These are phyloP conservation scores for Watersipora subatra DNA, from an alignment of 1,140 invertebrate species.

Conservation along the genomic window DNA sequence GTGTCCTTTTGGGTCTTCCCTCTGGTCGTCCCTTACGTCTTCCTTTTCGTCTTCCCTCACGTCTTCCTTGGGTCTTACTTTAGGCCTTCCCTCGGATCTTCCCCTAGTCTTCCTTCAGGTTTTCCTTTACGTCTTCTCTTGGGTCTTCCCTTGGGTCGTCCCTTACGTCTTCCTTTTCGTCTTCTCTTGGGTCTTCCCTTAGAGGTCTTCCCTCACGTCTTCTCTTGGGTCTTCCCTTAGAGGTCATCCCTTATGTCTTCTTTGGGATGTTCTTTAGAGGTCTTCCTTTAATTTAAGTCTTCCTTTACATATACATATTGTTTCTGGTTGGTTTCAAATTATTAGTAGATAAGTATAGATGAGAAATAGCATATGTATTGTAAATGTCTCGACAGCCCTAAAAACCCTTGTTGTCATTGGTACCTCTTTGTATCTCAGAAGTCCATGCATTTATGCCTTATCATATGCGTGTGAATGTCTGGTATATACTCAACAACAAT, in stretches of 20 bases:
- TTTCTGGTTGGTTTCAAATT: neutral
- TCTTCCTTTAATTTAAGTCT: neutral
- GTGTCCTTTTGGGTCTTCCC: neutral
- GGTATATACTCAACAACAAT: too few species aligned
- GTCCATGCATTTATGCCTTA: too few species aligned
- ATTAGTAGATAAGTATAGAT: neutral
- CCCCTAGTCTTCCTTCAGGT: neutral
- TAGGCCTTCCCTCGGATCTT: neutral
- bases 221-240: neutral
- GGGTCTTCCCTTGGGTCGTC: neutral
- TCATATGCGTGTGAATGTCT: too few species aligned
- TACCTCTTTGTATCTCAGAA: too few species aligned
- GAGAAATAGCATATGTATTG: neutral
- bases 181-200: neutral
- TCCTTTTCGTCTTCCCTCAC: neutral
- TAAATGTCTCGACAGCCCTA: too few species aligned
- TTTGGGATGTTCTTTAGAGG: too few species aligned
- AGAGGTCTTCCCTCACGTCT: neutral
- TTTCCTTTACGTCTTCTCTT: neutral
- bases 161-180: neutral
- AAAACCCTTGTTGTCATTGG: too few species aligned
- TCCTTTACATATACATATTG: neutral
- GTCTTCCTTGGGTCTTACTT: neutral
- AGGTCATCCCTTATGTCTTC: neutral
- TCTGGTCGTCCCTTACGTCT: neutral